A percentile compares a stretch with the other conserved stretches of the same genome.
Evolutionary conservation across 1,140 invertebrate species (phyloP).

Genomic region (Bombus polaris): DNA sequence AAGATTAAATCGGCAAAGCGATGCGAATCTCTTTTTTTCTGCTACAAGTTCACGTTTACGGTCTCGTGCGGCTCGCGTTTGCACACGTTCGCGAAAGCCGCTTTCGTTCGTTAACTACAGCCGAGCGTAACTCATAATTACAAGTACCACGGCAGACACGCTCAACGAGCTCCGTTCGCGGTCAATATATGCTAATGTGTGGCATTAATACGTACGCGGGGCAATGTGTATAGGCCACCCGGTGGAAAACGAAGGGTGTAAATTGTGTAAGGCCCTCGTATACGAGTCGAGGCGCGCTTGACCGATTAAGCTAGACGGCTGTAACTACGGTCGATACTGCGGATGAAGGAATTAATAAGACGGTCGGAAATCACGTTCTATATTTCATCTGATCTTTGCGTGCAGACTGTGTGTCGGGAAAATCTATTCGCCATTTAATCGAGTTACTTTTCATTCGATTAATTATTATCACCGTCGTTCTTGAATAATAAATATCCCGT

Average conservation of each 20-base stretch:
- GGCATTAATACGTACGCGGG: conserved; percentile 53
- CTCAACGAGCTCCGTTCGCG: conserved; percentile 60
- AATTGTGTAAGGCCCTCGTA: conserved; percentile 16
- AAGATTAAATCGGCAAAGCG: not conserved
- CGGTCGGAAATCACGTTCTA: conserved; percentile 1
- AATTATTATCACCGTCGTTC: not conserved
- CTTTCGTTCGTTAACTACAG: conserved; percentile 62
- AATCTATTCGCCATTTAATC: not conserved
- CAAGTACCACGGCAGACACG: conserved; percentile 69
- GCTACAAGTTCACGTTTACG: not conserved
- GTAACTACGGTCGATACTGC: conserved; percentile 16
- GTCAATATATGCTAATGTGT: conserved; percentile 67
- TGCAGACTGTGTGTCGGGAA: not conserved
- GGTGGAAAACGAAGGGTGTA: conserved; percentile 37
- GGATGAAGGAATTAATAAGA: conserved; percentile 45
- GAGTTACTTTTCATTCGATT: conserved; percentile 4
- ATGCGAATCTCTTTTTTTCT: not conserved
- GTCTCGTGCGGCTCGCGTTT: not conserved
- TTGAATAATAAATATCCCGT: not conserved
- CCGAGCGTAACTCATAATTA: conserved; percentile 72
- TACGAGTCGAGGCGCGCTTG: conserved; percentile 37
- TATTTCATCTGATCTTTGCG: not conserved
- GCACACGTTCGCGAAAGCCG: conserved; percentile 25
- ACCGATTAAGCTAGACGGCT: conserved; percentile 51
- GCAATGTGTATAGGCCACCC: not conserved